Conservation (phyloP, 2,113 vertebrate species). For the Ictidomys tridecemlineatus region DNA sequence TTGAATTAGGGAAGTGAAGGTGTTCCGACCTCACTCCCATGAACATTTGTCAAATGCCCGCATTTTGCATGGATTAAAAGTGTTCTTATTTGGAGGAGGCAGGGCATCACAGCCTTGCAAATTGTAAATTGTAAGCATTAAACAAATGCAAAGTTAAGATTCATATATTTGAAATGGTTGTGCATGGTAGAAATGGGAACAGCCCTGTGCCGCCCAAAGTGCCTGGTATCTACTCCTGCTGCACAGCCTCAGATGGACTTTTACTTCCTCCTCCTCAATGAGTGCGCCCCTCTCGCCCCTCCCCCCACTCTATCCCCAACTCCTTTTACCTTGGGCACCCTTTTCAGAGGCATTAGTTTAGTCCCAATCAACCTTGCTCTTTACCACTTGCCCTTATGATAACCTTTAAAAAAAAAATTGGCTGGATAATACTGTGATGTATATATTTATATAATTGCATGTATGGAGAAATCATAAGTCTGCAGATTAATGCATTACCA, state of each 20-base stretch:
- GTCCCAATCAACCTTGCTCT: neutral
- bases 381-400: neutral
- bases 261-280: neutral
- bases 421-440: neutral
- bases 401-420: conserved; percentile 8
- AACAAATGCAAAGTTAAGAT: conserved; percentile 34
- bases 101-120: neutral
- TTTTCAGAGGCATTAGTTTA: neutral
- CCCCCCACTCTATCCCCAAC: no score
- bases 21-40: conserved; percentile 45
- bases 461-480: neutral
- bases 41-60: neutral
- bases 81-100: neutral
- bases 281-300: neutral
- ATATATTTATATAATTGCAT: neutral
- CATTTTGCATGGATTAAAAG: neutral
- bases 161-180: conserved; percentile 23
- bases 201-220: neutral
- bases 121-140: neutral
- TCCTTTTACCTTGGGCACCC: neutral
- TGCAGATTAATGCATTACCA: neutral
- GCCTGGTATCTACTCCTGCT: neutral
- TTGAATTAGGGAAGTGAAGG: neutral
- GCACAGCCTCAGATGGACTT: neutral
- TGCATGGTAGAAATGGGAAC: neutral